A percentile compares a stretch with the other conserved stretches of the same genome.
phyloP scores from a whole-genome alignment of 2,888 invertebrate species.

The Limnephilus auricula region DNA sequence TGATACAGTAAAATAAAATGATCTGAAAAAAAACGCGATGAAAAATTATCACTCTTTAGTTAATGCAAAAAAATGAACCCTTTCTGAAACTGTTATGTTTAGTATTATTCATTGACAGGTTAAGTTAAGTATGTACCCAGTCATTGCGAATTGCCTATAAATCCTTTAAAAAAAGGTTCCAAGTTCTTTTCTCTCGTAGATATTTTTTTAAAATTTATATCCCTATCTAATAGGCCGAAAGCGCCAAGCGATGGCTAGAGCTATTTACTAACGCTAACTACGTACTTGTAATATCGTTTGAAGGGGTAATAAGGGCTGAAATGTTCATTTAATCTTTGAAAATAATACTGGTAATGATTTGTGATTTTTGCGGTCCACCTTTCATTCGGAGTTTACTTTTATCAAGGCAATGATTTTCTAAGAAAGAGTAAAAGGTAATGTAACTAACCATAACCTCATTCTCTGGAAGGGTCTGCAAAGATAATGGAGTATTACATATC shows the following conservation, averaged over 20 bases:
- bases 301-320: neutral
- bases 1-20: too few relatives aligned
- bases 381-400: neutral
- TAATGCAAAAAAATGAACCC: neutral
- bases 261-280: neutral
- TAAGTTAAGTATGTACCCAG: too few relatives aligned
- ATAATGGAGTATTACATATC: too few relatives aligned
- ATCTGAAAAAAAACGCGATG: neutral
- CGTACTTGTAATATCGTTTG: neutral
- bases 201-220: neutral
- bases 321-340: neutral
- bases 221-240: neutral
- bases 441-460: neutral
- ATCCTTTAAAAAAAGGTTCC: neutral
- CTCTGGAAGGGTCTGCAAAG: too few relatives aligned
- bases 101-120: too few relatives aligned
- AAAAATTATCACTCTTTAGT: neutral
- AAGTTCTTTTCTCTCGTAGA: neutral
- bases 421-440: neutral
- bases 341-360: neutral
- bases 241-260: neutral
- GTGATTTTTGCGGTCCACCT: neutral
- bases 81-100: too few relatives aligned
- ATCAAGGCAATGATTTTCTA: neutral
- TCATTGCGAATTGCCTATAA: neutral